A percentile compares a stretch with the other conserved stretches of the same genome.
Evolutionary conservation across 2,113 vertebrate species (phyloP).

Genomic region (Lepisosteus osseus): DNA sequence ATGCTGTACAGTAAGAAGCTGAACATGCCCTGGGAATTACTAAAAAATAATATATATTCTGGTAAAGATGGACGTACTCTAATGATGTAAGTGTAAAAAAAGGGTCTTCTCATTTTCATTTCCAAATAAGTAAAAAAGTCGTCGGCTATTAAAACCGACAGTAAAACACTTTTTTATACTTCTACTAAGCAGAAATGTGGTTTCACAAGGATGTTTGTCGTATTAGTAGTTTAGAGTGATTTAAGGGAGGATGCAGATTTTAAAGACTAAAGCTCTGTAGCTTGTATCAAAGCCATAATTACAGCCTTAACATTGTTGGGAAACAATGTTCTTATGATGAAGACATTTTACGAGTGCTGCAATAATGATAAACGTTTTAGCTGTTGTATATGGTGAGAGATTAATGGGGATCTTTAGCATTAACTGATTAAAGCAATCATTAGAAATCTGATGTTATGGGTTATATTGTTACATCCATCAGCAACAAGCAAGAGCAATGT

Average conservation of each 20-base stretch:
- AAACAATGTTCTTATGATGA: neutral
- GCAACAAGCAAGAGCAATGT: too few species aligned
- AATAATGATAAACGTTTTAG: neutral
- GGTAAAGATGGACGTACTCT: constrained; percentile 1
- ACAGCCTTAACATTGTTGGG: neutral
- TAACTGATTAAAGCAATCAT: too few species aligned
- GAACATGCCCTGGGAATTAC: too few species aligned
- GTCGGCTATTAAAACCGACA: too few species aligned
- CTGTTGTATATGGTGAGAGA: too few species aligned
- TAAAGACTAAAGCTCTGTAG: neutral
- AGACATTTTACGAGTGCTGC: neutral
- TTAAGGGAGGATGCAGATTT: neutral
- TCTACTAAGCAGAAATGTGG: neutral
- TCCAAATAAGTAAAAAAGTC: neutral
- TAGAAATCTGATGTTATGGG: too few species aligned
- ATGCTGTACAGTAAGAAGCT: too few species aligned
- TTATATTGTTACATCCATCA: too few species aligned
- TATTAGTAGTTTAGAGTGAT: constrained; percentile 2
- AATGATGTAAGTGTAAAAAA: neutral
- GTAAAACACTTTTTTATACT: too few species aligned
- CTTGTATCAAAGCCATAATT: neutral
- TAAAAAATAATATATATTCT: too few species aligned
- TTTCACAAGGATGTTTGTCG: neutral
- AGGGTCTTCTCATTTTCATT: neutral
- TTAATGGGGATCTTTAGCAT: too few species aligned